Evolutionary conservation across 2,888 invertebrate species (phyloP).

Genomic region (Timandra comae): DNA sequence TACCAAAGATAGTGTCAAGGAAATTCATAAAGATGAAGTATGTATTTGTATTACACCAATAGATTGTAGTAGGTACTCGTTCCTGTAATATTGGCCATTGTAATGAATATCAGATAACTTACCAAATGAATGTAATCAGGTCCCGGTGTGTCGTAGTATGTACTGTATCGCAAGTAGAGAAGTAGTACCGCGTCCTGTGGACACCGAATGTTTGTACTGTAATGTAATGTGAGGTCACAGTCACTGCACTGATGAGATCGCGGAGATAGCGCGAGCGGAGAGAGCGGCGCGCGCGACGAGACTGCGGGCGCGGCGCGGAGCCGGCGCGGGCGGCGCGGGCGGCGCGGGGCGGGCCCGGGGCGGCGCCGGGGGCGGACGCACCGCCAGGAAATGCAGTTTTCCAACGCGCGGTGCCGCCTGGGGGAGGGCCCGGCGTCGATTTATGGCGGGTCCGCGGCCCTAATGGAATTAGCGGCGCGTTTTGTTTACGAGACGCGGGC

Average conservation of each 20-base stretch:
- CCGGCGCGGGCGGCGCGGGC: slow-evolving; percentile 25
- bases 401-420: slow-evolving; percentile 20
- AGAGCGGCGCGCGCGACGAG: slow-evolving; percentile 34
- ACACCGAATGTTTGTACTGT: too few species aligned
- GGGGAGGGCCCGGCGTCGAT: slow-evolving; percentile 23
- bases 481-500: slow-evolving; percentile 42
- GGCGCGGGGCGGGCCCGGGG: slow-evolving; percentile 21
- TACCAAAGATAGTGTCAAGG: too few species aligned
- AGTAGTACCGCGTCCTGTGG: too few species aligned
- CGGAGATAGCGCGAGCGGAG: slow-evolving; percentile 30
- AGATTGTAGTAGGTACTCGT: too few species aligned
- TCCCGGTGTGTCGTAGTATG: too few species aligned
- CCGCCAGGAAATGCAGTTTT: slow-evolving; percentile 41
- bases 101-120: too few species aligned
- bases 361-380: slow-evolving; percentile 21
- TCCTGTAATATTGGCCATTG: too few species aligned
- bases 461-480: slow-evolving; percentile 59
- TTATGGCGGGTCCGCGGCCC: slow-evolving; percentile 49
- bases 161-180: too few species aligned
- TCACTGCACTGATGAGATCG: slow-evolving; percentile 30
- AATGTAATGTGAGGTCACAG: background rate
- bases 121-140: too few species aligned
- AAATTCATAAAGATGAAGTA: too few species aligned
- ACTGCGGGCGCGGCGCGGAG: slow-evolving; percentile 32
- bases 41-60: too few species aligned